A percentile compares a stretch with the other conserved stretches of the same genome.
Evolutionary conservation across 2,888 invertebrate genomes (phyloP).

Genomic region (Drosophila borealis): DNA sequence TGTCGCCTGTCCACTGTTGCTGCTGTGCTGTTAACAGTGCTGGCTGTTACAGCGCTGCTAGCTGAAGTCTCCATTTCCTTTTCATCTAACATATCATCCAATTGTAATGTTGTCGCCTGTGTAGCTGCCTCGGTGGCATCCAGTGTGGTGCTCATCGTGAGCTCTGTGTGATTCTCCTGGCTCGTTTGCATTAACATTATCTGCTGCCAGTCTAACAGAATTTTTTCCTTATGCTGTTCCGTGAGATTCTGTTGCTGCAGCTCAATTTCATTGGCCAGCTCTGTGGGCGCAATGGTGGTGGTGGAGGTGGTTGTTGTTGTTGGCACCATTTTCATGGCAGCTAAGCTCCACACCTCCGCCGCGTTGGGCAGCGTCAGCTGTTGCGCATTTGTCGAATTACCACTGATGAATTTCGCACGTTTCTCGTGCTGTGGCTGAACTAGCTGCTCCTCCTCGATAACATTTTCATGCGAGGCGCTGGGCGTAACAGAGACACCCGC

Average conservation of each 20-base stretch:
- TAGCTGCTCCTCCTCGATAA: conserved; percentile 60
- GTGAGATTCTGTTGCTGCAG: conserved; percentile 47
- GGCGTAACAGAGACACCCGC: conserved; percentile 33
- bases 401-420: conserved; percentile 81
- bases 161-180: conserved; percentile 67
- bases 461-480: conserved; percentile 62
- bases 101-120: conserved; percentile 53
- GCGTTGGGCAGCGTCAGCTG: conserved; percentile 79
- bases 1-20: conserved; percentile 7
- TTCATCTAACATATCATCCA: conserved; percentile 11
- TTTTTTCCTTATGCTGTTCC: conserved; percentile 72
- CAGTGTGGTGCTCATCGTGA: conserved; percentile 59
- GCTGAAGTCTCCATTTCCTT: conserved; percentile 25
- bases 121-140: conserved; percentile 70
- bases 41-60: conserved; percentile 17
- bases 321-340: conserved; percentile 80
- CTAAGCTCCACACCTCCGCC: conserved; percentile 83
- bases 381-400: conserved; percentile 81
- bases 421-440: conserved; percentile 64
- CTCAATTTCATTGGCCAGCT: conserved; percentile 56
- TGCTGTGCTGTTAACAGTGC: conserved; percentile 7
- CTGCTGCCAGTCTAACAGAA: conserved; percentile 81
- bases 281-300: conserved; percentile 16
- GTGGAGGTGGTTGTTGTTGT: conserved; percentile 16
- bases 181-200: conserved; percentile 72